Percentiles rank a stretch among this genome's conserved stretches.
phyloP scores from a whole-genome alignment of 2,113 vertebrate species.

The Paracanthobrama guichenoti region DNA sequence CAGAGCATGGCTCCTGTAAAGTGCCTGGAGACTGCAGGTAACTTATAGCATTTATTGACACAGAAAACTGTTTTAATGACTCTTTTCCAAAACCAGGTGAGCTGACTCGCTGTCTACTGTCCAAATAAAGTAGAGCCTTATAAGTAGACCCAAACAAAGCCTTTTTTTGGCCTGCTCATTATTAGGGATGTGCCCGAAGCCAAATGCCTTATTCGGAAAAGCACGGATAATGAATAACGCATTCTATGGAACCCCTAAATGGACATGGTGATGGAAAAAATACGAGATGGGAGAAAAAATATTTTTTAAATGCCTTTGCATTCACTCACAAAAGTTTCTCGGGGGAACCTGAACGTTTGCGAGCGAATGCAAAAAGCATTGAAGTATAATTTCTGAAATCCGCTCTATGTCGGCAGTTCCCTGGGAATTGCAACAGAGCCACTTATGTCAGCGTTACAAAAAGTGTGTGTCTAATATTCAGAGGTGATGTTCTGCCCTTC shows the following conservation, averaged over 20 bases:
- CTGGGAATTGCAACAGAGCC: not conserved
- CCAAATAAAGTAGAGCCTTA: not conserved
- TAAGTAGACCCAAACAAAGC: not conserved
- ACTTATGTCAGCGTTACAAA: not conserved
- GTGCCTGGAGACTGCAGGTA: conserved; percentile 91
- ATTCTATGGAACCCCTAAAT: too few species aligned
- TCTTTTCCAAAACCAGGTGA: not conserved
- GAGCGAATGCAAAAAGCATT: too few species aligned
- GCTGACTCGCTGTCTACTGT: not conserved
- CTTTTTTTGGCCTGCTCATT: not conserved
- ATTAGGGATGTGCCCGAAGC: too few species aligned
- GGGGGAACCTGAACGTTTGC: too few species aligned
- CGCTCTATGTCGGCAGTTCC: not conserved
- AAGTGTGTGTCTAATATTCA: not conserved
- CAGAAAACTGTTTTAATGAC: not conserved
- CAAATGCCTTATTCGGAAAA: too few species aligned
- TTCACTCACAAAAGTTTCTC: too few species aligned
- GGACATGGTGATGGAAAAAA: too few species aligned
- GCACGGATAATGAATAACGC: too few species aligned
- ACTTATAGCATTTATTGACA: conserved; percentile 34
- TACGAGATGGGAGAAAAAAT: too few species aligned
- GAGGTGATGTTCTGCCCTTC: not conserved
- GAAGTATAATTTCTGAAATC: not conserved
- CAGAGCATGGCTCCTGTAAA: conserved; percentile 85
- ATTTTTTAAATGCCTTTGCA: too few species aligned